Percentiles rank a stretch among this genome's conserved stretches.
Conservation (phyloP, 2,888 invertebrate genomes). For the Deilephila elpenor region DNA sequence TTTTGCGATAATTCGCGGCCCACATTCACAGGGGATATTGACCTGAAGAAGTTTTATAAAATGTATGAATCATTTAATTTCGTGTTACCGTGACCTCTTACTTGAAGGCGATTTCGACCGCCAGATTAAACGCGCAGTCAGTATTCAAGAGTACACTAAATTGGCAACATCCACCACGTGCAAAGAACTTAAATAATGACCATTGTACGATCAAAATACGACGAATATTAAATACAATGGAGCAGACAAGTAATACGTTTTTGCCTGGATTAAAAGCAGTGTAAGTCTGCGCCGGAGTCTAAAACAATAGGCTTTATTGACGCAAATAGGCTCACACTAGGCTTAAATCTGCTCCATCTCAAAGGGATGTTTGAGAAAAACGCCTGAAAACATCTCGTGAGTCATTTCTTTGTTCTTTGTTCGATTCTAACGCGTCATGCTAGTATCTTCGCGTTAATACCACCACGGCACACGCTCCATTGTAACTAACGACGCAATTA, state of each 20-base stretch:
- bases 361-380: background rate
- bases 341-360: background rate
- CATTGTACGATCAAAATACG: background rate
- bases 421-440: slow-evolving; percentile 14
- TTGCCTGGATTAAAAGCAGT: no score
- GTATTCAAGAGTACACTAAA: background rate
- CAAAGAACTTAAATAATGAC: background rate
- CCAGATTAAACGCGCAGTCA: background rate
- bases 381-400: background rate
- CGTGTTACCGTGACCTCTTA: slow-evolving; percentile 6
- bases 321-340: background rate
- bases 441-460: slow-evolving; percentile 10
- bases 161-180: background rate
- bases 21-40: slow-evolving; percentile 2
- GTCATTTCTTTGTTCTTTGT: slow-evolving; percentile 26
- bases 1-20: slow-evolving; percentile 8
- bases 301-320: background rate
- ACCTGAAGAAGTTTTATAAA: slow-evolving; percentile 1
- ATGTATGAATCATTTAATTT: slow-evolving; percentile 19
- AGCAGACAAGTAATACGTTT: no score
- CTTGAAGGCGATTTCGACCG: background rate
- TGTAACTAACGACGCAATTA: slow-evolving; percentile 25
- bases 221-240: no score
- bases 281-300: no score
- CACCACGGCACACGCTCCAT: slow-evolving; percentile 16